phyloP scores from a whole-genome alignment of 2,888 invertebrate genomes.

The Limulus polyphemus region DNA sequence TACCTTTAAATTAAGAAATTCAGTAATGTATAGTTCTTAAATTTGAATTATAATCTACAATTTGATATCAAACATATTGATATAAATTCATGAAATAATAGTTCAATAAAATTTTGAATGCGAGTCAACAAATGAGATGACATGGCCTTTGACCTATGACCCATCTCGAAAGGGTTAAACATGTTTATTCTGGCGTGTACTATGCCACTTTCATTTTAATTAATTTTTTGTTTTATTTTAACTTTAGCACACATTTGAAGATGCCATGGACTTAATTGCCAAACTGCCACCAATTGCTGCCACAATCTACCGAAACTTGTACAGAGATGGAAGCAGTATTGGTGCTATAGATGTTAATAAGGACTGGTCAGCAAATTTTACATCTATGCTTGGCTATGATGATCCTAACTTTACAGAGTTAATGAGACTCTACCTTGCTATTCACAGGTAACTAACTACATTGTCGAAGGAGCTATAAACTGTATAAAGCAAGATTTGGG shows the following conservation, averaged over 20 bases:
- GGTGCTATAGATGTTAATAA: conserved; percentile 75
- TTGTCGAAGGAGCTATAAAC: not conserved
- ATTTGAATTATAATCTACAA: too few relatives aligned
- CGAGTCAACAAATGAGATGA: too few relatives aligned
- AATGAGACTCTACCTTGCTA: conserved; percentile 82
- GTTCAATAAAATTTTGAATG: too few relatives aligned
- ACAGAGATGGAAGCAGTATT: conserved; percentile 68
- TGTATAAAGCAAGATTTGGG: too few relatives aligned
- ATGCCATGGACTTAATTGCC: conserved; percentile 87
- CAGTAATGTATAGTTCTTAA: too few relatives aligned
- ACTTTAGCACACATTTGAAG: conserved; percentile 63
- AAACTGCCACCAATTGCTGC: conserved; percentile 88
- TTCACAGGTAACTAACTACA: conserved; percentile 51
- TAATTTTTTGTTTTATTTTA: conserved; percentile 18
- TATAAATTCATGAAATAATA: too few relatives aligned
- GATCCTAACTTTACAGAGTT: conserved; percentile 71
- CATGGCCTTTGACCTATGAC: not conserved
- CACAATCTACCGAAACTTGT: conserved; percentile 81
- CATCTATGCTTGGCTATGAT: conserved; percentile 74
- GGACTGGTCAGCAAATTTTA: conserved; percentile 89
- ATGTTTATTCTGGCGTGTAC: not conserved
- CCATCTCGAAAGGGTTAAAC: too few relatives aligned
- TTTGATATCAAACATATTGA: too few relatives aligned
- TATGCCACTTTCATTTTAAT: not conserved
- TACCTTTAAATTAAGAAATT: too few relatives aligned